phyloP scores from a whole-genome alignment of 92 coral and sea anemone species.

The Plumapathes pennacea region DNA sequence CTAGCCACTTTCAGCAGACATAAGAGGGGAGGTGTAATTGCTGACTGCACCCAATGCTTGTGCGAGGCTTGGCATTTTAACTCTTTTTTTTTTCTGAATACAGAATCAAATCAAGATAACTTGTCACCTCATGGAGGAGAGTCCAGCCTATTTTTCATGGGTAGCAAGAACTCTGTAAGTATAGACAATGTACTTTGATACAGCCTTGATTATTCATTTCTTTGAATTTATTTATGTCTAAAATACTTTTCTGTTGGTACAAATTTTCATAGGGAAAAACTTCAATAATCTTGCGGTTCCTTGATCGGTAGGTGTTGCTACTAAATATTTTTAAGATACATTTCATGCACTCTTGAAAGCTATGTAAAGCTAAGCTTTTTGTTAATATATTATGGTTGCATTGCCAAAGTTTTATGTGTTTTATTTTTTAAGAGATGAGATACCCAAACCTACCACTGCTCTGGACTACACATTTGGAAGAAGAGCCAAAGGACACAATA shows the following conservation, averaged over 20 bases:
- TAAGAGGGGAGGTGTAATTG: too few species aligned
- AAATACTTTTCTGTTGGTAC: neutral
- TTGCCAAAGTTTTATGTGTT: neutral
- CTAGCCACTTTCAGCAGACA: too few species aligned
- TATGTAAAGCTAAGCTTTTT: too few species aligned
- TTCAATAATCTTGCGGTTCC: slow-evolving; percentile 83
- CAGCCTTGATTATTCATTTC: neutral
- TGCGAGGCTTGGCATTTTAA: too few species aligned
- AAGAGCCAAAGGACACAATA: slow-evolving; percentile 96
- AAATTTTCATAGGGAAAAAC: slow-evolving; percentile 79
- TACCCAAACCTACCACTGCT: slow-evolving; percentile 94
- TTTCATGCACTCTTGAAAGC: neutral
- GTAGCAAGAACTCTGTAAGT: slow-evolving; percentile 91
- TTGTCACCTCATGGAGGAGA: slow-evolving; percentile 75
- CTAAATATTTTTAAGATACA: too few species aligned
- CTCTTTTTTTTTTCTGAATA: neutral
- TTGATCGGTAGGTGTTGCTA: slow-evolving; percentile 94
- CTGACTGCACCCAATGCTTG: too few species aligned
- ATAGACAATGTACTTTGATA: too few species aligned
- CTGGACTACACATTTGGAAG: slow-evolving; percentile 98
- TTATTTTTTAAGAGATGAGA: slow-evolving; percentile 71
- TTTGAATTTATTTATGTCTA: neutral
- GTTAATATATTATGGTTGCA: neutral
- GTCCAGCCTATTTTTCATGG: slow-evolving; percentile 79
- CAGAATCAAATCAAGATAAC: slow-evolving; percentile 35